A percentile compares a stretch with the other conserved stretches of the same genome.
These are phyloP conservation scores for Chiridota heheva DNA, from an alignment of 35 echinoderm and acorn worm genomes.

Conservation along the genomic window DNA sequence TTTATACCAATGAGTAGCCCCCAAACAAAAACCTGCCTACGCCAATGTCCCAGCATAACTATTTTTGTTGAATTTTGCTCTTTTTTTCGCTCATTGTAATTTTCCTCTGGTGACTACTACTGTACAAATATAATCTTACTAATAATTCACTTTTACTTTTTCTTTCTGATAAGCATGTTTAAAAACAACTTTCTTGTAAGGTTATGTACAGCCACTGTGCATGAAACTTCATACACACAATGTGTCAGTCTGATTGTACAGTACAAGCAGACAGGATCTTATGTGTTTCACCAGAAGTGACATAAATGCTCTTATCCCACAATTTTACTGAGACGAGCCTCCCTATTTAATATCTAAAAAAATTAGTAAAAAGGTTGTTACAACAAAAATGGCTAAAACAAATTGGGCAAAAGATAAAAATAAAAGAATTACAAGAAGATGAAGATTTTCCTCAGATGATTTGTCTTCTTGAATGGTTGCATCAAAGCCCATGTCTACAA, in stretches of 20 bases:
- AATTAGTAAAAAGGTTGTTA: background rate
- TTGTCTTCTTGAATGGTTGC: conserved; percentile 69
- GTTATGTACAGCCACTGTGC: too few relatives aligned
- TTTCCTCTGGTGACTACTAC: too few relatives aligned
- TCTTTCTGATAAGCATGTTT: too few relatives aligned
- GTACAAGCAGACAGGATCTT: background rate
- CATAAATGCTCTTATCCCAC: background rate
- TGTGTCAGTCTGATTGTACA: background rate
- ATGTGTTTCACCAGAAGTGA: background rate
- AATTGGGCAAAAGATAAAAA: background rate
- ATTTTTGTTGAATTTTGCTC: too few relatives aligned
- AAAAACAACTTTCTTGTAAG: too few relatives aligned
- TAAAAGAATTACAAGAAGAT: conserved; percentile 55
- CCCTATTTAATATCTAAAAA: background rate
- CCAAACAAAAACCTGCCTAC: too few relatives aligned
- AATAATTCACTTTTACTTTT: too few relatives aligned
- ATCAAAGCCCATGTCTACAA: conserved; percentile 98
- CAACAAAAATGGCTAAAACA: background rate
- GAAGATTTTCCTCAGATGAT: conserved; percentile 61
- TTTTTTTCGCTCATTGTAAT: too few relatives aligned
- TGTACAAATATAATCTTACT: too few relatives aligned
- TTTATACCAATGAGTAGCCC: too few relatives aligned
- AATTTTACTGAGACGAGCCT: background rate
- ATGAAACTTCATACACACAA: too few relatives aligned
- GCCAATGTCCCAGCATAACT: too few relatives aligned